Percentiles rank a stretch among this genome's conserved stretches.
Evolutionary conservation across 1,140 invertebrate species (phyloP).

Genomic region (Nasonia vitripennis): DNA sequence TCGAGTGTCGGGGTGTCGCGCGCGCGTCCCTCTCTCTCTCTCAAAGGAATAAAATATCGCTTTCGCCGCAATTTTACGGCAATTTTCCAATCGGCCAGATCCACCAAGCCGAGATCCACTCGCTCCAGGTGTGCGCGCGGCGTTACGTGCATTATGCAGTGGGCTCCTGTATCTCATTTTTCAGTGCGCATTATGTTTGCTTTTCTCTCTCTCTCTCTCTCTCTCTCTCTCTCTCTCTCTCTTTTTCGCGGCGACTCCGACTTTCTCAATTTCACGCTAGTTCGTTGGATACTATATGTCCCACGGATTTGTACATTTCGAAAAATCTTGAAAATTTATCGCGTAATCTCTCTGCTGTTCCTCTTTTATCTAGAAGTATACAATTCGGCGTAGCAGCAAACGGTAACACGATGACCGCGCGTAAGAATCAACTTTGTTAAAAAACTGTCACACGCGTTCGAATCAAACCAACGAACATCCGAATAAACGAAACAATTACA

Average conservation of each 20-base stretch:
- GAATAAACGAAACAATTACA: too few species aligned
- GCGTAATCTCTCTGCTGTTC: too few species aligned
- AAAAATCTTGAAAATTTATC: too few species aligned
- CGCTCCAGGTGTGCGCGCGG: constrained; percentile 1
- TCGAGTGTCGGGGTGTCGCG: constrained; percentile 36
- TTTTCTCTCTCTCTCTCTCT: neutral
- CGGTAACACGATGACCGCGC: too few species aligned
- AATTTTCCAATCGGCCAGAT: constrained; percentile 71
- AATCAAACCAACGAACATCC: too few species aligned
- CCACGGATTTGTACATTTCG: too few species aligned
- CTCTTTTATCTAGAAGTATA: too few species aligned
- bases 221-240: neutral
- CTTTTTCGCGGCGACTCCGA: neutral
- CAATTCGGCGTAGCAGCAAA: too few species aligned
- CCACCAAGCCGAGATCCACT: too few species aligned
- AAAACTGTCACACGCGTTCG: too few species aligned
- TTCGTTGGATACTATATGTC: too few species aligned
- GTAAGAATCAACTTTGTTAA: too few species aligned
- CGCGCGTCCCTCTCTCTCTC: constrained; percentile 11
- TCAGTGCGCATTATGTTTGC: constrained; percentile 60
- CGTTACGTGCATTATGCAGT: neutral
- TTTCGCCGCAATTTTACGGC: constrained; percentile 74
- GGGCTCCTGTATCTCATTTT: constrained; percentile 51
- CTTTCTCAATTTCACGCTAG: neutral
- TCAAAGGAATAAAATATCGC: constrained; percentile 73